A percentile compares a stretch with the other conserved stretches of the same genome.
Evolutionary conservation across 2,888 invertebrate genomes (phyloP).

Genomic region (Meiosimyza decipiens): DNA sequence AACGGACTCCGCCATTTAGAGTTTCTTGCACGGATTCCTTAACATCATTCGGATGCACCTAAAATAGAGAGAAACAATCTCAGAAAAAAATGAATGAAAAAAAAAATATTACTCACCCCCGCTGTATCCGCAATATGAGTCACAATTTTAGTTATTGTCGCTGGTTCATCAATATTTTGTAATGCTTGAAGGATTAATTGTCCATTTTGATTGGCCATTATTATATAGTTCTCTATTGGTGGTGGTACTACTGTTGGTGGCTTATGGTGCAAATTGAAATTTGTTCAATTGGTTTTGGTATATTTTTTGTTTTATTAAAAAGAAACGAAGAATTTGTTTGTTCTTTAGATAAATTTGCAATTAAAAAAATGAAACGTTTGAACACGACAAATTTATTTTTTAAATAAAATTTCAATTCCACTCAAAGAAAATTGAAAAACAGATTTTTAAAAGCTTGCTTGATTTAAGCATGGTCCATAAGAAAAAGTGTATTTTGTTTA

Average conservation of each 20-base stretch:
- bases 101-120: slow-evolving; percentile 37
- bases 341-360: slow-evolving; percentile 23
- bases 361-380: slow-evolving; percentile 32
- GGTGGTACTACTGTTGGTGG: no score
- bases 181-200: slow-evolving; percentile 40
- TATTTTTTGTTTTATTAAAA: slow-evolving; percentile 10
- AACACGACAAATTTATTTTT: slow-evolving; percentile 36
- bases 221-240: background rate
- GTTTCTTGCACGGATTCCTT: slow-evolving; percentile 40
- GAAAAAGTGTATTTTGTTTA: no score
- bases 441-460: slow-evolving; percentile 20
- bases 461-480: slow-evolving; percentile 1
- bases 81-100: background rate
- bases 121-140: slow-evolving; percentile 41
- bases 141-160: slow-evolving; percentile 38
- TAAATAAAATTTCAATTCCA: slow-evolving; percentile 21
- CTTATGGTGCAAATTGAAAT: background rate
- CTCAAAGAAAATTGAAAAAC: slow-evolving; percentile 27
- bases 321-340: slow-evolving; percentile 32
- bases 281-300: background rate
- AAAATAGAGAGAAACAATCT: slow-evolving; percentile 28
- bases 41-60: slow-evolving; percentile 41
- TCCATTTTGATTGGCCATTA: slow-evolving; percentile 45
- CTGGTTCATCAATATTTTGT: slow-evolving; percentile 40
- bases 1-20: slow-evolving; percentile 42